Base-by-base conservation (phyloP, 2,888 invertebrate species). In the Leucania comma region DNA sequence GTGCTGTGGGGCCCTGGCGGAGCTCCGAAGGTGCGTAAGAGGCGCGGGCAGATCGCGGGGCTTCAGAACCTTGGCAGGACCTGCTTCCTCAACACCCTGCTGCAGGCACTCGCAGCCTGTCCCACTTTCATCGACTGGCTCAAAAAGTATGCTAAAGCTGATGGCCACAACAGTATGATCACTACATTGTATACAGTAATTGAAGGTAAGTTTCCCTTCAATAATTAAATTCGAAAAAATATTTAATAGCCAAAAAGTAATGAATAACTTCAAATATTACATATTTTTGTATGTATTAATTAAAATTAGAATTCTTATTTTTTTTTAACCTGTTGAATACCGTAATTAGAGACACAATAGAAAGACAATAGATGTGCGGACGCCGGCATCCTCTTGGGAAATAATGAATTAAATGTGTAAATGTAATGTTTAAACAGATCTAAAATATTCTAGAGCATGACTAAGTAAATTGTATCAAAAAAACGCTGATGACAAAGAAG, bases 61-160 rank as follows among this genome's bases (percentile, higher is more conserved):
- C 96, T 99, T 50, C 98, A 98, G 82, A 99, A 99, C 95, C 96
- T 99, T 79, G 99, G 99, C 54, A 97, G 98, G 84, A 99, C 99
- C 0, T 99, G 99, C 93, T 99, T 99, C 91, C 95, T 99, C 67
- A 99, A 99, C 94, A 98, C 99, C 0, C 95, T 99, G 59, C 96
- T 99, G 35, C 99, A 99, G 95, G 98, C 98, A 3, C 94, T 99
- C 82, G 98, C 99, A 32, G 98, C 99, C 5, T 98, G 98, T 91
- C 98, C 98, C 50, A 97, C 97, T 75, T 98, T 99, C 89, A 97
- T 98, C 72, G 96, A 97, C 20, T 99, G 99, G 99, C 94, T 99
- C 42, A 97, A 97, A 85, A 95, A 96, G 75, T 97, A 97, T 81
- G 97, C 97, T 10, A 96, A 97, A 71, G 94, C 96, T 38, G 94